Base-by-base conservation (phyloP, 1,140 invertebrate species). In the Drosophila seguyi region DNA sequence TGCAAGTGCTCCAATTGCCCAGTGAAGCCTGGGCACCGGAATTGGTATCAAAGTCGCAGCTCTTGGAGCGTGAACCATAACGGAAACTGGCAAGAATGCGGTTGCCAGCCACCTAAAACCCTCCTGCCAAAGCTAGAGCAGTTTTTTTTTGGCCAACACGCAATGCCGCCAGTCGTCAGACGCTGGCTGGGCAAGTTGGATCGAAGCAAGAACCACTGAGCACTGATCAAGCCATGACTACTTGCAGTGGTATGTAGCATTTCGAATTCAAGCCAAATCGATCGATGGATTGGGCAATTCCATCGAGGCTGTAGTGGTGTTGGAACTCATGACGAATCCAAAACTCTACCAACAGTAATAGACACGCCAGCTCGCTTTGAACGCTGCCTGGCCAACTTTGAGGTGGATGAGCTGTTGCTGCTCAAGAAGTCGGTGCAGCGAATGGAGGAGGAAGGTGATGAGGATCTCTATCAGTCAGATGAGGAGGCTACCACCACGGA, bases 311-410 rank as follows among this genome's bases (percentile, higher is more conserved):
- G 1, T n/a, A 20, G 22, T 50, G n/a, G 36, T 61, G 7, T 29
- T 29, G 10, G 42, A 18, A 73, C 44, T 39, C 20, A 45, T 44
- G 45, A 59, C 29, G 36, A 42, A 14, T 34, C 20, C 10, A 34
- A 57, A 25, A 47, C 8, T 25, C 45, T 5, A 13, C 44, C 8
- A 31, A 39, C 39, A 87, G 84, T 87, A 45, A 63, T 45, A 25
- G 73, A 77, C 53, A 69, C 86, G 14, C 86, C 81, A 10, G 65
- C 88, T 18, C 71, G 67, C 8, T 90, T 90, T 53, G 86, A 61
- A 45, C 74, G 68, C 42, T 90, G 85, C 36, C 69, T 90, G 75
- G 57, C 77, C 47, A 72, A 66, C 34, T 88, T 92, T 72, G 78
- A 68, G 53, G 39, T 91, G 47, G 60, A 82, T 14, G 81, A 92